phyloP scores from a whole-genome alignment of 2,888 invertebrate genomes.

The Caenorhabditis uteleia region DNA sequence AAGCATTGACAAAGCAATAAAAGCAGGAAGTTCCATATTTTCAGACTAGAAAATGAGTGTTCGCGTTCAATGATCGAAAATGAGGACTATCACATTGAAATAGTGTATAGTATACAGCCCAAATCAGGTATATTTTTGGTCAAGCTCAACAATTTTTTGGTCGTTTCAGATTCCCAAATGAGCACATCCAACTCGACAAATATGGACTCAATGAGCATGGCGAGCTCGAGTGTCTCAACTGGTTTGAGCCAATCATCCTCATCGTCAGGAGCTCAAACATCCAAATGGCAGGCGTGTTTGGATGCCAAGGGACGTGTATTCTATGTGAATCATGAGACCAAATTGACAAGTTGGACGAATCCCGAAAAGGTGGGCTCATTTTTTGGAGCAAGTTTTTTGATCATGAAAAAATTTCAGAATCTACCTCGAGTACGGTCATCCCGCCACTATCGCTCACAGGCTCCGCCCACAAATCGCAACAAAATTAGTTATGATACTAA shows the following conservation, averaged over 20 bases:
- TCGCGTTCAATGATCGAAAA: background rate
- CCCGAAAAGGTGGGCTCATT: slow-evolving; percentile 38
- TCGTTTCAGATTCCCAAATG: slow-evolving; percentile 1
- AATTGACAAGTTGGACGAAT: slow-evolving; percentile 93
- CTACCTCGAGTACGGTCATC: slow-evolving; percentile 3
- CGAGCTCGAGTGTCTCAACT: background rate
- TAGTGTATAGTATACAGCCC: slow-evolving; percentile 24
- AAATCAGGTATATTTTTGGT: slow-evolving; percentile 10
- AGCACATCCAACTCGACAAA: background rate
- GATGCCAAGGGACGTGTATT: slow-evolving; percentile 95
- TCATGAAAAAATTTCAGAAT: slow-evolving; percentile 1
- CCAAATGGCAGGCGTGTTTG: slow-evolving; percentile 93
- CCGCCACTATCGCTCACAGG: background rate
- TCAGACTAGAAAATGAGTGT: slow-evolving; percentile 27
- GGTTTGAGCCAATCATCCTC: slow-evolving; percentile 7
- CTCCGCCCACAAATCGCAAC: background rate
- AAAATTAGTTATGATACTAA: background rate
- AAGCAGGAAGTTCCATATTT: too few relatives aligned
- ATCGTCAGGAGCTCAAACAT: background rate
- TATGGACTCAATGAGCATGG: background rate
- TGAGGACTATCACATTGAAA: slow-evolving; percentile 10
- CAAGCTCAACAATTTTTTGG: background rate
- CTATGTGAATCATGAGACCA: slow-evolving; percentile 94
- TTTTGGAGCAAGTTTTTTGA: background rate
- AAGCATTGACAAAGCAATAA: background rate